phyloP scores from a whole-genome alignment of 2,888 invertebrate species.

The Halictus quadricinctus region DNA sequence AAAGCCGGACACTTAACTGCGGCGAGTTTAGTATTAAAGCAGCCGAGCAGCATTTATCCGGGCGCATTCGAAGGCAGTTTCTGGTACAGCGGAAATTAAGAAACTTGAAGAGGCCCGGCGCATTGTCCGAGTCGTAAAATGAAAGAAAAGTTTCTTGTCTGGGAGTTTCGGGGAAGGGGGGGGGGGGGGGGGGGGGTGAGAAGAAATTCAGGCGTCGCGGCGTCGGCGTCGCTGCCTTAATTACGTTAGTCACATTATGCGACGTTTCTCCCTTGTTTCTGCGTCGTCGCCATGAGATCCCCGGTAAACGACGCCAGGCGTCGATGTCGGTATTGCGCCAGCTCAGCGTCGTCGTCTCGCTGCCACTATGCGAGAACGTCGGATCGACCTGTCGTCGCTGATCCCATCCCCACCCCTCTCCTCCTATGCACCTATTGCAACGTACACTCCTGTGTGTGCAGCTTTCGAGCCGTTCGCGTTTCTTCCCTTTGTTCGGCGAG shows the following conservation, averaged over 20 bases:
- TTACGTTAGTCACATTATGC: constrained; percentile 69
- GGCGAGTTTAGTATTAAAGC: neutral
- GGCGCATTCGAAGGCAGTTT: neutral
- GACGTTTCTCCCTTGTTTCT: constrained; percentile 64
- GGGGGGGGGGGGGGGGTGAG: neutral
- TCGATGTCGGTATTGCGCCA: constrained; percentile 58
- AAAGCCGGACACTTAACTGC: neutral
- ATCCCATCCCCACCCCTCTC: constrained; percentile 14
- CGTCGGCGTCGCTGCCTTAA: constrained; percentile 52
- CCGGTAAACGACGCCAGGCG: constrained; percentile 58
- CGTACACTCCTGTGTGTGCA: neutral
- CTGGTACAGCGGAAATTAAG: neutral
- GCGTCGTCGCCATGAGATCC: constrained; percentile 56
- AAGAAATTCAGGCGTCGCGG: constrained; percentile 18
- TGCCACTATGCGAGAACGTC: constrained; percentile 39
- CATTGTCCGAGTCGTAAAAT: neutral
- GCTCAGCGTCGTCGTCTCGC: constrained; percentile 39
- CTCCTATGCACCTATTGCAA: neutral
- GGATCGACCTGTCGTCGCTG: constrained; percentile 57
- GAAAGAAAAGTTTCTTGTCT: constrained; percentile 32
- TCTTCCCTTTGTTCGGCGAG: constrained; percentile 58
- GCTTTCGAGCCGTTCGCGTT: constrained; percentile 31
- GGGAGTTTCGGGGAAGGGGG: constrained; percentile 23
- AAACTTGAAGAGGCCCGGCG: neutral
- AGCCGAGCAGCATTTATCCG: neutral